Evolutionary conservation across 1,140 invertebrate genomes (phyloP).

Genomic region (Heliothis subflexa): DNA sequence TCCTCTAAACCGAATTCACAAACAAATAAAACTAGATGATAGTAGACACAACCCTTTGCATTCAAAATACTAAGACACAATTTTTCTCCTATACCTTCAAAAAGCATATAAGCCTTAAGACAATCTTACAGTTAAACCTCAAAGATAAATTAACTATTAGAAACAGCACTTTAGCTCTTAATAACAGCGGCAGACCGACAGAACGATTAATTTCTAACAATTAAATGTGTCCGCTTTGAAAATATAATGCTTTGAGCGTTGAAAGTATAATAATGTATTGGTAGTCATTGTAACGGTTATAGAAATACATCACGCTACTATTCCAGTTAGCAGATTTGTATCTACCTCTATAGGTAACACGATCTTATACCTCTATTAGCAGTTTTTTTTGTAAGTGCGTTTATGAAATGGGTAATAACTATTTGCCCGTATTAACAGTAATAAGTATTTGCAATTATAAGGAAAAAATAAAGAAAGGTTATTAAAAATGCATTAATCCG

Average conservation of each 20-base stretch:
- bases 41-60: neutral
- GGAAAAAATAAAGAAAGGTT: no score
- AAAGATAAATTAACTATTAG: constrained; percentile 32
- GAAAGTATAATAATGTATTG: constrained; percentile 1
- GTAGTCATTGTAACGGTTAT: neutral
- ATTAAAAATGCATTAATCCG: no score
- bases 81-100: neutral
- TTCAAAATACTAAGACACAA: neutral
- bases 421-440: no score
- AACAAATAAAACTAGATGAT: no score
- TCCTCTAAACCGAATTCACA: no score
- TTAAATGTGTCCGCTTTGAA: constrained; percentile 19
- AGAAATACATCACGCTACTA: neutral
- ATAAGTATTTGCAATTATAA: no score
- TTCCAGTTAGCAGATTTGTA: no score
- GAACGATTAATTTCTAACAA: constrained; percentile 28
- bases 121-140: constrained; percentile 16
- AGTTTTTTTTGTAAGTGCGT: no score
- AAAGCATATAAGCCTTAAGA: neutral
- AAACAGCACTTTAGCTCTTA: constrained; percentile 34
- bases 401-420: no score
- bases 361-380: no score
- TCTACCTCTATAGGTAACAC: no score
- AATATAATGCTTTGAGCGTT: constrained; percentile 16
- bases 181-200: neutral